Base-by-base conservation (phyloP, 2,113 vertebrate genomes). In the Oryzias woworae region DNA sequence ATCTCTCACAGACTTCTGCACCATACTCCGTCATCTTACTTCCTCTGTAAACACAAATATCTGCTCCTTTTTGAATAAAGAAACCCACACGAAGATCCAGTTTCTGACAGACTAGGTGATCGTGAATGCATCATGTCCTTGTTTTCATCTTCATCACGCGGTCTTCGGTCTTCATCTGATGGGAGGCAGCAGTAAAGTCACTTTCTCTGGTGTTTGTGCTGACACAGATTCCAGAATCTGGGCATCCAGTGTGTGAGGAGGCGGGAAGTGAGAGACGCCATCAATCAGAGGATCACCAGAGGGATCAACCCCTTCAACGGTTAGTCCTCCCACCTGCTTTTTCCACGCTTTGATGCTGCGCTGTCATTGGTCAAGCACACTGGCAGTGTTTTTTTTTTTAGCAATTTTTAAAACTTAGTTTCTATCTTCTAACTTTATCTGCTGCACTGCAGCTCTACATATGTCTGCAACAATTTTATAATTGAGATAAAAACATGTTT, bases 221-320 rank as follows among this genome's bases (percentile, higher is more conserved):
- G 41, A 62, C 28, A 16, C 67, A 98, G 97, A 69, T 98, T 99
- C 87, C 96, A 98, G 92, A 99, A 99, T 80, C 85, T 99, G 90
- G 97, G 97, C 2, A 99, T 99, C 89, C 96, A 98, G 71, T 99
- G 97, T 82, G 96, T 99, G 73, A 94, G 95, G 84, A 96, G 96
- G 87, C 95, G 92, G 83, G 97, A 99, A 75, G 92, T 98, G 67
- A 97, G 94, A 80, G 97, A 98, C 44, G 96, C 97, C 0, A 94
- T 99, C 81, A 49, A 93, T 75, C 92, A 93, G 88, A 91, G 97
- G 80, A 93, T 97, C 63, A 84, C 78, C 0, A 92, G 91, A 88
- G 92, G 94, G 66, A 96, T 99, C 84, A 99, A 99, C 88, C 97
- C 97, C 49, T 99, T 97, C 78, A 93, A 79, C 66, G 96, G 97